Conservation (phyloP, 2,888 invertebrate species). For the Coecobrya sp. region DNA sequence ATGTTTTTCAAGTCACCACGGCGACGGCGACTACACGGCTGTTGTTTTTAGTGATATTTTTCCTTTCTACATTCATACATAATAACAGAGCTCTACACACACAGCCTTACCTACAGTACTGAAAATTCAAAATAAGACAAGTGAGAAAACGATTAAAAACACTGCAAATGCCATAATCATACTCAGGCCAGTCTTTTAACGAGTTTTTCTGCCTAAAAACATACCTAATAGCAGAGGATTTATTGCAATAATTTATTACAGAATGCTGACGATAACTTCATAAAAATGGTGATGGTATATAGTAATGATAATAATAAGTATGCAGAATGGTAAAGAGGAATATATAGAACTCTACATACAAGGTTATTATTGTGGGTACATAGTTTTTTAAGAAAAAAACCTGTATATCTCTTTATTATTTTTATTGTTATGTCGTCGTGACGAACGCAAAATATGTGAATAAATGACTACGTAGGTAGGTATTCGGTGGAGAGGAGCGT, state of each 20-base stretch:
- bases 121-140: conserved; percentile 74
- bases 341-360: conserved; percentile 36
- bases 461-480: conserved; percentile 51
- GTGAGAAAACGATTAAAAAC: conserved; percentile 80
- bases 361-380: conserved; percentile 18
- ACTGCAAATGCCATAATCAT: conserved; percentile 78
- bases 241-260: conserved; percentile 81
- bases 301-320: conserved; percentile 17
- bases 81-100: conserved; percentile 22
- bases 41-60: conserved; percentile 38
- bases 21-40: neutral
- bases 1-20: conserved; percentile 24
- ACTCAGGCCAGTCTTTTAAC: conserved; percentile 78
- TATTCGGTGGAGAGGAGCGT: conserved; percentile 60
- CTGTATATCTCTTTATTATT: conserved; percentile 57
- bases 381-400: conserved; percentile 43
- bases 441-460: conserved; percentile 68
- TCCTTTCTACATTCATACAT: conserved; percentile 2
- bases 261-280: conserved; percentile 75
- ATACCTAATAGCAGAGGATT: conserved; percentile 77
- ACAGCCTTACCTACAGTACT: conserved; percentile 56
- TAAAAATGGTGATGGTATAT: conserved; percentile 61
- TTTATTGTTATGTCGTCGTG: conserved; percentile 77
- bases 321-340: conserved; percentile 34
- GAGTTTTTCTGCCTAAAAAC: conserved; percentile 77